phyloP scores from a whole-genome alignment of 1,140 invertebrate genomes.

The Samia ricini region DNA sequence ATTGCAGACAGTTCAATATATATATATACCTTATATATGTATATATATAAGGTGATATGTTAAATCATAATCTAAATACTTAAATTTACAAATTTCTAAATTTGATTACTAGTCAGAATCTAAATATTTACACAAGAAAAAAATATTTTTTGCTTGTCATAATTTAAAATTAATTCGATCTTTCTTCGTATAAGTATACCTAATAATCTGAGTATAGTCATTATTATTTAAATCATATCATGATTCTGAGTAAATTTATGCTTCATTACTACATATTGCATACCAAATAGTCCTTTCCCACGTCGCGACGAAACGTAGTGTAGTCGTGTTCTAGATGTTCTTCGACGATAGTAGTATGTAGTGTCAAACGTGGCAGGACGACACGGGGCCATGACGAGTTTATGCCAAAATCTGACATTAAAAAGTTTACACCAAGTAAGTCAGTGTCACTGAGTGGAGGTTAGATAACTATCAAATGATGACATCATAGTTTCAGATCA shows the following conservation, averaged over 20 bases:
- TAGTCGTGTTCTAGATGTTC: slow-evolving; percentile 49
- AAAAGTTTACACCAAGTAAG: background rate
- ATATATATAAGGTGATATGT: no score
- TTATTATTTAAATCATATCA: background rate
- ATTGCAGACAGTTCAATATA: no score
- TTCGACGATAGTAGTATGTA: slow-evolving; percentile 38
- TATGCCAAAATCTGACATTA: slow-evolving; percentile 10
- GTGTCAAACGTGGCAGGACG: slow-evolving; percentile 16
- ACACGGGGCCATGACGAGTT: slow-evolving; percentile 21
- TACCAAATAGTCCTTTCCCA: slow-evolving; percentile 11
- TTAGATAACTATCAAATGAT: slow-evolving; percentile 7
- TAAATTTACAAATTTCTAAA: no score
- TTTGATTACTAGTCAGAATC: no score
- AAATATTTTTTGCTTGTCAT: no score
- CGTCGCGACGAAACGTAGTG: slow-evolving; percentile 2
- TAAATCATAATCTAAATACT: no score
- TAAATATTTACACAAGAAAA: no score
- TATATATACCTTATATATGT: no score
- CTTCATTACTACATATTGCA: background rate
- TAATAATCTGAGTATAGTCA: background rate
- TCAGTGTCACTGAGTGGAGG: background rate
- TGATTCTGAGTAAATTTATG: background rate
- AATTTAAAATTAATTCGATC: no score
- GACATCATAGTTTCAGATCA: slow-evolving; percentile 6
- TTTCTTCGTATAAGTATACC: no score